phyloP scores from a whole-genome alignment of 2,113 vertebrate species.

The Embiotoca jacksoni region DNA sequence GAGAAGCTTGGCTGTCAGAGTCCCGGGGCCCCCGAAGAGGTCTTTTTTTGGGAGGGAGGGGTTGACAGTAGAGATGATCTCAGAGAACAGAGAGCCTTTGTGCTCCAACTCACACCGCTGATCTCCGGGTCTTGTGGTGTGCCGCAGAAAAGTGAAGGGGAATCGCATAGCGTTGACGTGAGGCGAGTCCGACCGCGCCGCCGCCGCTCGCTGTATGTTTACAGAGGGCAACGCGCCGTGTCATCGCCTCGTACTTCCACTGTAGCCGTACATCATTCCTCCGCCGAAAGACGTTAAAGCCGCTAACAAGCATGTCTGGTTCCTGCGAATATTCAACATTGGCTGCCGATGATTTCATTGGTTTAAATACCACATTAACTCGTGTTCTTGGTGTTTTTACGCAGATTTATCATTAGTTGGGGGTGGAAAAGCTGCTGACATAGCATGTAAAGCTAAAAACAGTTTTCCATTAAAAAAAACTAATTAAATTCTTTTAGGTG shows the following conservation, averaged over 20 bases:
- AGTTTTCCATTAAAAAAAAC: constrained; percentile 31
- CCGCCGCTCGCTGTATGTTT: constrained; percentile 63
- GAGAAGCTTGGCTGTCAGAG: neutral
- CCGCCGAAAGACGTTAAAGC: neutral
- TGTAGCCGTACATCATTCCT: constrained; percentile 35
- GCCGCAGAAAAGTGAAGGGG: constrained; percentile 55
- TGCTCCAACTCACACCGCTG: constrained; percentile 31
- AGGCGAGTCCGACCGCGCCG: constrained; percentile 27
- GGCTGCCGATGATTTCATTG: neutral
- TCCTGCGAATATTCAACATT: neutral
- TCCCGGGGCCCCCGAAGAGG: neutral
- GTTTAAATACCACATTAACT: neutral
- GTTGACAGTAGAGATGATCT: constrained; percentile 12
- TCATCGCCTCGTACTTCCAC: constrained; percentile 27
- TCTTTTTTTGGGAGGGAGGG: neutral
- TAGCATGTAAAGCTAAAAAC: constrained; percentile 11
- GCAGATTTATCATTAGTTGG: neutral
- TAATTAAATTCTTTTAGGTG: constrained; percentile 31
- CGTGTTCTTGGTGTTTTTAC: neutral
- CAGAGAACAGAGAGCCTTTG: constrained; percentile 63
- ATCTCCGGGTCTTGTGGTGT: constrained; percentile 44
- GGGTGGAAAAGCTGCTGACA: constrained; percentile 30
- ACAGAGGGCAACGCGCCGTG: constrained; percentile 49
- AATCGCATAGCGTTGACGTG: constrained; percentile 34
- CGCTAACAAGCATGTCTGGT: too few species aligned